Evolutionary conservation across 1,140 invertebrate genomes (phyloP).

Genomic region (Leptinotarsa texana): DNA sequence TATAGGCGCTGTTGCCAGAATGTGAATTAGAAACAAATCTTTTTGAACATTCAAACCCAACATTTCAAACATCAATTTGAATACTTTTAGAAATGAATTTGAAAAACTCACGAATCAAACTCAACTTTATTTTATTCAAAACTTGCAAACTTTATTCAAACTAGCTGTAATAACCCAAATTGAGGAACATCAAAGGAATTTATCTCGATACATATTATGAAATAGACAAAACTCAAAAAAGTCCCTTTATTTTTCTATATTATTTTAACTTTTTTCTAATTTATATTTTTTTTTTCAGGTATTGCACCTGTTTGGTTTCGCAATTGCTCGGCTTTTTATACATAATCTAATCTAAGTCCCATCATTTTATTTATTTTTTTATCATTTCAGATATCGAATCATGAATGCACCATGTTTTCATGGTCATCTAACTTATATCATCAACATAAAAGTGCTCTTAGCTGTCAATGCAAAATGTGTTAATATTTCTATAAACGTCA

Average conservation of each 20-base stretch:
- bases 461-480: conserved; percentile 10
- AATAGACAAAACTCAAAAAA: too few species aligned
- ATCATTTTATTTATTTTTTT: not conserved
- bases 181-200: too few species aligned
- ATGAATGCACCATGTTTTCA: not conserved
- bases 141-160: too few species aligned
- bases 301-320: conserved; percentile 26
- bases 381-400: not conserved
- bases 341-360: conserved; percentile 15
- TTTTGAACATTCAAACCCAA: too few species aligned
- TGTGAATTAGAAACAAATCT: too few species aligned
- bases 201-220: too few species aligned
- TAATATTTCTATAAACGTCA: not conserved
- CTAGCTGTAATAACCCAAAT: too few species aligned
- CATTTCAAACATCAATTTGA: too few species aligned
- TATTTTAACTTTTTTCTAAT: not conserved
- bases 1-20: too few species aligned
- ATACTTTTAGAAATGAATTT: too few species aligned
- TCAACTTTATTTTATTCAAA: too few species aligned
- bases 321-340: conserved; percentile 28
- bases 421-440: conserved; percentile 1
- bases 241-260: not conserved
- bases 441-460: conserved; percentile 11
- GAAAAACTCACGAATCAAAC: too few species aligned
- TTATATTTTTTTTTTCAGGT: conserved; percentile 21